Conservation (phyloP, 2,888 invertebrate species). For the Drosophila hamatofila region DNA sequence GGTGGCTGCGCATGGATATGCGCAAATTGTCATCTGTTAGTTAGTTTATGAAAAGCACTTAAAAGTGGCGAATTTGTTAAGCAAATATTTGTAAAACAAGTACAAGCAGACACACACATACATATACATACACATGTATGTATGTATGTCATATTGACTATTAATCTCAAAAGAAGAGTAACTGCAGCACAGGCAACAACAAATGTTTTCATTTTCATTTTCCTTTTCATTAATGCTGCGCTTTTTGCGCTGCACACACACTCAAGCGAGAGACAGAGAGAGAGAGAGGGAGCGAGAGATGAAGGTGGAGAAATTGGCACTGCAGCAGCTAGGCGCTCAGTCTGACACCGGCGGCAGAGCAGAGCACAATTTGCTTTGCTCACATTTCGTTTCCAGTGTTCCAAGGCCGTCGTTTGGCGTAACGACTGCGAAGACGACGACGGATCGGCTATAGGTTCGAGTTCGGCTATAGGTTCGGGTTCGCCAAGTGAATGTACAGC, state of each 20-base stretch:
- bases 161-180: background rate
- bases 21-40: slow-evolving; percentile 21
- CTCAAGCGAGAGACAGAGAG: background rate
- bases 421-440: slow-evolving; percentile 29
- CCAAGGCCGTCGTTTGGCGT: slow-evolving; percentile 56
- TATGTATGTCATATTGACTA: background rate
- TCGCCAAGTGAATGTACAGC: slow-evolving; percentile 63
- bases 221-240: slow-evolving; percentile 54
- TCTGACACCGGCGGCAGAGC: slow-evolving; percentile 50
- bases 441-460: slow-evolving; percentile 48
- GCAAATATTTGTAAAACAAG: slow-evolving; percentile 6
- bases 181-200: slow-evolving; percentile 5
- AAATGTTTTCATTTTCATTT: slow-evolving; percentile 39
- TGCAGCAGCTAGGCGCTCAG: slow-evolving; percentile 28
- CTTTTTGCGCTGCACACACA: slow-evolving; percentile 37
- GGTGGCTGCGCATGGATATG: slow-evolving; percentile 6
- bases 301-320: slow-evolving; percentile 25
- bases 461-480: slow-evolving; percentile 49
- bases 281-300: slow-evolving; percentile 4
- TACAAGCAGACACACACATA: background rate
- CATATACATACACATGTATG: background rate
- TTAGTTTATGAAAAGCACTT: slow-evolving; percentile 6
- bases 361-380: slow-evolving; percentile 30
- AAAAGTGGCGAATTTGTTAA: background rate
- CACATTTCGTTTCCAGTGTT: slow-evolving; percentile 55